phyloP scores from a whole-genome alignment of 2,113 vertebrate genomes.

The Macheiramphus alcinus region DNA sequence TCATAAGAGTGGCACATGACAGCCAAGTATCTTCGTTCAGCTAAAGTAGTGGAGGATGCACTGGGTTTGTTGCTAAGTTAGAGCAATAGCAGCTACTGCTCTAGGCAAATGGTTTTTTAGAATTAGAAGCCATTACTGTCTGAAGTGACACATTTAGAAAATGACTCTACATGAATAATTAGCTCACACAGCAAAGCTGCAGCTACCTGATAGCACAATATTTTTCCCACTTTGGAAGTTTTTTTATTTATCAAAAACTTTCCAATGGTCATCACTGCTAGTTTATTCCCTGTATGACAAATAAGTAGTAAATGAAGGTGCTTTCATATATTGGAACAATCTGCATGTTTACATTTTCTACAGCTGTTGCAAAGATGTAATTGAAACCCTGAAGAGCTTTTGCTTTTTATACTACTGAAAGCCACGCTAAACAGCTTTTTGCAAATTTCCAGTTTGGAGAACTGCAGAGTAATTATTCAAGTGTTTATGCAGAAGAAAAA shows the following conservation, averaged over 20 bases:
- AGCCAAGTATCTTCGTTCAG: not conserved
- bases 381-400: slow-evolving; percentile 22
- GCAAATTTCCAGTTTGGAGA: not conserved
- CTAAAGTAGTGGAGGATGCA: not conserved
- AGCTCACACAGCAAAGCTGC: not conserved
- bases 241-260: not conserved
- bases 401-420: not conserved
- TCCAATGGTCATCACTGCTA: not conserved
- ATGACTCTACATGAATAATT: not conserved
- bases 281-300: not conserved
- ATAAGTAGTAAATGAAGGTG: not conserved
- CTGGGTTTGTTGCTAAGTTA: not conserved
- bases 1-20: not conserved
- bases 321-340: slow-evolving; percentile 3
- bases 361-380: slow-evolving; percentile 1
- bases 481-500: not conserved
- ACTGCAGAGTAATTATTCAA: not conserved
- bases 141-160: slow-evolving; percentile 17
- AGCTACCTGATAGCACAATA: not conserved
- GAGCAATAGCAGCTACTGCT: not conserved
- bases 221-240: not conserved
- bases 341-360: slow-evolving; percentile 34
- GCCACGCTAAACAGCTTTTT: not conserved
- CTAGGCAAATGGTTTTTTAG: slow-evolving; percentile 33
- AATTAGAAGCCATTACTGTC: slow-evolving; percentile 32